These are phyloP conservation scores for Drosophila tropicalis DNA, from an alignment of 1,140 invertebrate genomes.

Conservation along the genomic window DNA sequence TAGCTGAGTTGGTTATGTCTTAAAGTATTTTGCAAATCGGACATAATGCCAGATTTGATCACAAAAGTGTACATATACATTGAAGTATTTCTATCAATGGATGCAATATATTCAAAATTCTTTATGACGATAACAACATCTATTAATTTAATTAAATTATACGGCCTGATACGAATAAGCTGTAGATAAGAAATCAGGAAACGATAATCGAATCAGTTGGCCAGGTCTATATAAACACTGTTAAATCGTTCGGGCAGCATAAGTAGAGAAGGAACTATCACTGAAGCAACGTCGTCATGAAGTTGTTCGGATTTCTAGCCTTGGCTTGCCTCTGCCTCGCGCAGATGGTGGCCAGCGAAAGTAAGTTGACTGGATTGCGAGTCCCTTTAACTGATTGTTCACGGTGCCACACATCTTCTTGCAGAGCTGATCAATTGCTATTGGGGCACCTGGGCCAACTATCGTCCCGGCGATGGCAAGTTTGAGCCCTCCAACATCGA, in stretches of 20 bases:
- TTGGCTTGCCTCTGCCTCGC: constrained; percentile 41
- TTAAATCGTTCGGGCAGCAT: neutral
- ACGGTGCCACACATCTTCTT: neutral
- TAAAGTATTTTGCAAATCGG: neutral
- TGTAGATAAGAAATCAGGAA: constrained; percentile 5
- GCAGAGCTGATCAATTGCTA: constrained; percentile 87
- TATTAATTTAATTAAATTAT: neutral
- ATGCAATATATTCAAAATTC: constrained; percentile 7
- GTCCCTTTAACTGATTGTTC: neutral
- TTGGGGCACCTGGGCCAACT: constrained; percentile 87
- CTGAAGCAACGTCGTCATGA: constrained; percentile 42
- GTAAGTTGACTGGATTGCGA: constrained; percentile 31
- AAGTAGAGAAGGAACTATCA: constrained; percentile 12
- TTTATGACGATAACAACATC: constrained; percentile 2
- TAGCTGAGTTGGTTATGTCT: neutral
- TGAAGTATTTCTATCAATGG: neutral
- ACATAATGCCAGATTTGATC: neutral
- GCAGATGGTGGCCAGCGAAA: constrained; percentile 38
- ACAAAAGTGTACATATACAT: neutral
- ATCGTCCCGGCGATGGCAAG: constrained; percentile 85
- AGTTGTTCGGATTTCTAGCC: constrained; percentile 32
- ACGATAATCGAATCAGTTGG: neutral
- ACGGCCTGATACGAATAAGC: neutral
- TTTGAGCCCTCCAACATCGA: constrained; percentile 86
- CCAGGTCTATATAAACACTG: constrained; percentile 50